Conservation (phyloP, 1,140 invertebrate species). For the Tetraneura akinire region DNA sequence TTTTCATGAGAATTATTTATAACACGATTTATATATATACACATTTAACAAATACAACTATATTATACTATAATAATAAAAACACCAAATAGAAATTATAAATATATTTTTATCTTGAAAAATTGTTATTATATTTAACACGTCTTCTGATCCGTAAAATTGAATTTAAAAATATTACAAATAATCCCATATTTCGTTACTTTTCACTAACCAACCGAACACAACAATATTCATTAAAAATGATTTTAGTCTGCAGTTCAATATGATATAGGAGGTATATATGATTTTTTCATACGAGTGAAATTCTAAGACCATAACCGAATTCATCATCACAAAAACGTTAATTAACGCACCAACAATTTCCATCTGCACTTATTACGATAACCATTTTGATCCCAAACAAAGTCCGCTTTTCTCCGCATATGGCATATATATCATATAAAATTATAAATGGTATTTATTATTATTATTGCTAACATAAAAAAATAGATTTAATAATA, state of each 20-base stretch:
- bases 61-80: too few species aligned
- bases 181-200: constrained; percentile 1
- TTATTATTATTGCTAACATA: constrained; percentile 15
- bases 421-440: too few species aligned
- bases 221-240: constrained; percentile 29
- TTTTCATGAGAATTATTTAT: too few species aligned
- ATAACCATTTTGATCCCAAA: constrained; percentile 28
- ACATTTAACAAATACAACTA: too few species aligned
- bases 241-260: not conserved
- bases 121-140: not conserved
- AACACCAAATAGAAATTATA: too few species aligned
- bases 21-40: too few species aligned
- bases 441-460: not conserved
- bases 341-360: constrained; percentile 16
- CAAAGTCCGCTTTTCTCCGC: constrained; percentile 19
- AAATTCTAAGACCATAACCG: constrained; percentile 30
- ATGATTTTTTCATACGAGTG: not conserved
- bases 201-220: constrained; percentile 16
- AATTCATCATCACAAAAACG: constrained; percentile 15
- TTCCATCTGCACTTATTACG: constrained; percentile 6
- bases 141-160: constrained; percentile 4
- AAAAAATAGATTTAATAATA: too few species aligned
- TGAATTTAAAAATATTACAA: not conserved
- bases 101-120: not conserved
- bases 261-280: too few species aligned